A percentile compares a stretch with the other conserved stretches of the same genome.
Evolutionary conservation across 2,113 vertebrate species (phyloP).

Genomic region (Antechinus flavipes): DNA sequence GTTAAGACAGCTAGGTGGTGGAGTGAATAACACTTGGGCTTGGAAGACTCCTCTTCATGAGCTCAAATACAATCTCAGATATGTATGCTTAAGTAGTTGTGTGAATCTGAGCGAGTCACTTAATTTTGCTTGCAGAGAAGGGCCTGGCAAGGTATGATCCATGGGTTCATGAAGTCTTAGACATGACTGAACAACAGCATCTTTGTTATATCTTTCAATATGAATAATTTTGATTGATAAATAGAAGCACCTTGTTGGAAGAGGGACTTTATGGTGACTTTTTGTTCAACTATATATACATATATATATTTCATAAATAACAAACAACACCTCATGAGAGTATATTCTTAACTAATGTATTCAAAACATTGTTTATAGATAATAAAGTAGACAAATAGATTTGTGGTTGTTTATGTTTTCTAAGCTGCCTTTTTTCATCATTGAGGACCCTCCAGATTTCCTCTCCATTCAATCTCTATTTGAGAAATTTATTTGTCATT

Average conservation of each 20-base stretch:
- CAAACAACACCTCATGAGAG: neutral
- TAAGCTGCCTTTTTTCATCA: neutral
- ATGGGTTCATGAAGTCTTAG: too few relatives aligned
- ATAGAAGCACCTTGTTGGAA: neutral
- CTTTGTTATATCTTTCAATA: neutral
- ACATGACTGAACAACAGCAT: too few relatives aligned
- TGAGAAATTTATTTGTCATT: neutral
- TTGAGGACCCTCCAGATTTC: neutral
- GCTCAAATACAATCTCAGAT: too few relatives aligned
- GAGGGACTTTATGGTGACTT: neutral
- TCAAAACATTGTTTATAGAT: neutral
- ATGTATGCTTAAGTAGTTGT: too few relatives aligned
- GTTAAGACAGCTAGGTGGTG: neutral
- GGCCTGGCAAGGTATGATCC: too few relatives aligned
- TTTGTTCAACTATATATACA: neutral
- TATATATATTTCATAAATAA: neutral
- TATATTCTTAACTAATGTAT: neutral
- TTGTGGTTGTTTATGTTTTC: neutral
- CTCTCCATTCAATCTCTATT: neutral
- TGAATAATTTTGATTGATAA: neutral
- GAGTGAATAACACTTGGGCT: too few relatives aligned
- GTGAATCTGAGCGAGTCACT: too few relatives aligned
- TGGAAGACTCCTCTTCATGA: too few relatives aligned
- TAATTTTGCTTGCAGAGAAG: too few relatives aligned
- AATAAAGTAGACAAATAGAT: neutral